Conservation (phyloP, 2,113 vertebrate species). For the Diglossa brunneiventris region DNA sequence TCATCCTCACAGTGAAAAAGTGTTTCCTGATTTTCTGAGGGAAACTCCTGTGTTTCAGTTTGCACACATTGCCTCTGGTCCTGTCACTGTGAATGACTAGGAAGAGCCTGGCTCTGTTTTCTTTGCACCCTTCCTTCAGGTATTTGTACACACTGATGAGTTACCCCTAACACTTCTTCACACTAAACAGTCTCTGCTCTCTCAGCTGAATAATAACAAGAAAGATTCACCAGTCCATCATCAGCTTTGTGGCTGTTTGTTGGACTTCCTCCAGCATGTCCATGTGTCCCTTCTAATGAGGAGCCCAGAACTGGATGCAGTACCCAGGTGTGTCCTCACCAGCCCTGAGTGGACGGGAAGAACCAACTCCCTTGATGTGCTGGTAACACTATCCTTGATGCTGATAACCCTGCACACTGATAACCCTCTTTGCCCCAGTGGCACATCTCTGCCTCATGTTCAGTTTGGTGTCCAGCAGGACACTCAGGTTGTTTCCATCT, state of each 20-base stretch:
- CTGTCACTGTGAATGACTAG: background rate
- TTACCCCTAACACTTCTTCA: background rate
- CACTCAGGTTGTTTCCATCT: background rate
- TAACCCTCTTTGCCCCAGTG: background rate
- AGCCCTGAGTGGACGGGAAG: background rate
- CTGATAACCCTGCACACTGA: background rate
- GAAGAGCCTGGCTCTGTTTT: background rate
- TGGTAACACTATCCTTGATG: background rate
- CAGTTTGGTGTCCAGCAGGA: background rate
- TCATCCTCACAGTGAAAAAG: background rate
- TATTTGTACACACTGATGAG: background rate
- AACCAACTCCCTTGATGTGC: background rate
- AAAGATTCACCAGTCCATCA: background rate
- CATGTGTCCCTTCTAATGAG: background rate
- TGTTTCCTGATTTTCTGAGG: background rate
- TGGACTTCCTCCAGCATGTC: background rate
- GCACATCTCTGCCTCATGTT: background rate
- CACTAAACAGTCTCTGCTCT: background rate
- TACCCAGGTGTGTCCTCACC: background rate
- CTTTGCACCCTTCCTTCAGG: background rate
- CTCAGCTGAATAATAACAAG: background rate
- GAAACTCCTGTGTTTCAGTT: background rate
- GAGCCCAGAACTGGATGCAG: background rate
- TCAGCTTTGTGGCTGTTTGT: background rate
- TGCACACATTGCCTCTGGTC: accelerated